A percentile compares a stretch with the other conserved stretches of the same genome.
These are phyloP conservation scores for Macrotis lagotis DNA, from an alignment of 2,113 vertebrate genomes.

Conservation along the genomic window DNA sequence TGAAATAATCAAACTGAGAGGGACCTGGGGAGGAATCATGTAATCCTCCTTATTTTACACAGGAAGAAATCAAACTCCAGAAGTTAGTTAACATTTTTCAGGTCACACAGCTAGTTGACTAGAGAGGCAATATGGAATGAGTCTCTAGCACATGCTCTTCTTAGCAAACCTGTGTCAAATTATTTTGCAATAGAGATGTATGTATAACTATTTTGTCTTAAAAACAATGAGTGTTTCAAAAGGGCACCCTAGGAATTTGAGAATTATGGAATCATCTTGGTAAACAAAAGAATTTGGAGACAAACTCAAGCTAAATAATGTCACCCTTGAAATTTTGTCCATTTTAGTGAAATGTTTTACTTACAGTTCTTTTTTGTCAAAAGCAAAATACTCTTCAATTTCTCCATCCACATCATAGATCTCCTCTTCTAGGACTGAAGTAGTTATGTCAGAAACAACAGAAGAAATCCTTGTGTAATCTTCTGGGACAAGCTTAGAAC, in stretches of 20 bases:
- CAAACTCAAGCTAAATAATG: background rate
- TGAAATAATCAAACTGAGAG: background rate
- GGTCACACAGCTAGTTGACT: background rate
- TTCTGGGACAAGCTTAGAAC: constrained; percentile 81
- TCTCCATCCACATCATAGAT: constrained; percentile 87
- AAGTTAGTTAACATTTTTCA: background rate
- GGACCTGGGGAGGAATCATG: background rate
- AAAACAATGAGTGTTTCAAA: background rate
- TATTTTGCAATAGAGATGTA: background rate
- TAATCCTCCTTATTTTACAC: background rate
- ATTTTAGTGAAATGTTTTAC: constrained; percentile 48
- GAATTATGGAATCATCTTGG: background rate
- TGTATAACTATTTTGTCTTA: background rate
- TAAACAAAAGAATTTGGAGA: background rate
- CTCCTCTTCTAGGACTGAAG: constrained; percentile 85
- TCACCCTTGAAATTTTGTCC: background rate
- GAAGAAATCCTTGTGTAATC: constrained; percentile 17
- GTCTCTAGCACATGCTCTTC: background rate
- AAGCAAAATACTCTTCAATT: constrained; percentile 91
- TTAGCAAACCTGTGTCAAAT: background rate
- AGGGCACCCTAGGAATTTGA: background rate
- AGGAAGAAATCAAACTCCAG: background rate
- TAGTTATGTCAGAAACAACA: constrained; percentile 13
- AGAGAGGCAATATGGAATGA: background rate
- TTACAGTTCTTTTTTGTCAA: constrained; percentile 88